Conservation (phyloP, 2,113 vertebrate genomes). For the Puma concolor region DNA sequence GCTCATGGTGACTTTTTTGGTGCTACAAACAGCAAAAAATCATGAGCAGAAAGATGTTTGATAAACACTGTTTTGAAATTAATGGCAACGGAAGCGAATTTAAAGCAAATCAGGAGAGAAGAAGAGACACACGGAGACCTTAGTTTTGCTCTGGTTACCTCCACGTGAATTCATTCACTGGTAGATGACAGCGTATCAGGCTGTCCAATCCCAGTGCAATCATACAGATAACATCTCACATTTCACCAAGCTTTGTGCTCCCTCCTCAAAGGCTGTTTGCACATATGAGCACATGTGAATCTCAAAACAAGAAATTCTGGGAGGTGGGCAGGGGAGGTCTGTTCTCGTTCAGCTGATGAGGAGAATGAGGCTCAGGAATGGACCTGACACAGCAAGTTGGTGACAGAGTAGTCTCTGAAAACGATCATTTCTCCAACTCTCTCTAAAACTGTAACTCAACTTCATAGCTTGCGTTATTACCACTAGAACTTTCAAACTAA, state of each 20-base stretch:
- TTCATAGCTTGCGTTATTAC: neutral
- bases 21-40: neutral
- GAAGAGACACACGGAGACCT: neutral
- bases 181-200: neutral
- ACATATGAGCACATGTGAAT: neutral
- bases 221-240: neutral
- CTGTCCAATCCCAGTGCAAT: neutral
- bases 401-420: neutral
- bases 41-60: neutral
- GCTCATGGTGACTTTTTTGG: neutral
- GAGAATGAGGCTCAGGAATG: slow-evolving; percentile 18
- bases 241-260: neutral
- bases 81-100: neutral
- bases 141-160: neutral
- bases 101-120: neutral
- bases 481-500: neutral
- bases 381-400: neutral
- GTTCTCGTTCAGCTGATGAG: neutral
- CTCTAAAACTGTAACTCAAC: neutral
- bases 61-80: neutral
- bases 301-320: neutral
- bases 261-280: neutral
- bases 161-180: neutral
- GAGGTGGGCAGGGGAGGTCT: neutral
- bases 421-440: neutral